Conservation (phyloP, 2,113 vertebrate genomes). For the Elaphurus davidianus region DNA sequence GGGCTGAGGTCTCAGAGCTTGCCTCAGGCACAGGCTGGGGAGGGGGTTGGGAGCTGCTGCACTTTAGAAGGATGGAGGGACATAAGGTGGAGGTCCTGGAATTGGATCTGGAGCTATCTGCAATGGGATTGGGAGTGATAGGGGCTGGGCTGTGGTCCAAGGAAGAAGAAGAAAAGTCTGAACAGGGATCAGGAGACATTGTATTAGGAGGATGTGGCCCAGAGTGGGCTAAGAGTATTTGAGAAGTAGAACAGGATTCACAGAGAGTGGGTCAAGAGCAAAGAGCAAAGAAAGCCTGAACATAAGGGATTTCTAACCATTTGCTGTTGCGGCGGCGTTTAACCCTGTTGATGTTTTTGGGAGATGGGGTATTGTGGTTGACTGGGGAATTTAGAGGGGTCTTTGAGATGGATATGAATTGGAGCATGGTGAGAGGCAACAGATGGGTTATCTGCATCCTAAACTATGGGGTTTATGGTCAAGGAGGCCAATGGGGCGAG, state of each 20-base stretch:
- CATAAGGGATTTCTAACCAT: neutral
- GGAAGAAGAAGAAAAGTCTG: neutral
- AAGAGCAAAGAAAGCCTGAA: neutral
- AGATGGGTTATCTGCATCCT: neutral
- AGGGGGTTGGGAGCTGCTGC: neutral
- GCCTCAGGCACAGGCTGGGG: neutral
- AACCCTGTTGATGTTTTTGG: neutral
- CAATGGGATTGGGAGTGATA: neutral
- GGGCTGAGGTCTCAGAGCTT: neutral
- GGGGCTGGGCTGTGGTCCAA: neutral
- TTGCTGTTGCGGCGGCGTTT: neutral
- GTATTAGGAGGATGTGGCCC: neutral
- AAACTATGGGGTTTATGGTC: neutral
- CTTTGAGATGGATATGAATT: neutral
- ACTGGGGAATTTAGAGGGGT: neutral
- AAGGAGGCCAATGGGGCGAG: accelerated
- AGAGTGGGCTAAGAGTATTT: neutral
- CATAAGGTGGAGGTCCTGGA: neutral
- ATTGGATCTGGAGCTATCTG: neutral
- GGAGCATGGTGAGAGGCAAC: neutral
- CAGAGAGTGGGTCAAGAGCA: neutral
- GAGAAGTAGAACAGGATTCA: neutral
- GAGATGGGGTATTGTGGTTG: neutral
- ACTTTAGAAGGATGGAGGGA: neutral
- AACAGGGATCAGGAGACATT: neutral